Evolutionary conservation across 2,113 vertebrate species (phyloP).

Genomic region (Hiodon alosoides): DNA sequence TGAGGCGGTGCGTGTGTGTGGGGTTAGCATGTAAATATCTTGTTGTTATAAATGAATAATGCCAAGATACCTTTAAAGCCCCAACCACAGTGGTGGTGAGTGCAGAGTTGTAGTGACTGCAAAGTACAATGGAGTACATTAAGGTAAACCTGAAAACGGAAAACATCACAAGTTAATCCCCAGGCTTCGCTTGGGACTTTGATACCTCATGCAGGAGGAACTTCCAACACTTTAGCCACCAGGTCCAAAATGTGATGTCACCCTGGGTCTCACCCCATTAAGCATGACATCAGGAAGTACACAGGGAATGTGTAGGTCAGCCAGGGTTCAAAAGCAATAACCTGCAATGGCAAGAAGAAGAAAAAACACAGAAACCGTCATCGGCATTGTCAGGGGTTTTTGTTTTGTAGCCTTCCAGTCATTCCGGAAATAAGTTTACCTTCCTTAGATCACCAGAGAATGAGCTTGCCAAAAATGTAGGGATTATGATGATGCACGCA

Average conservation of each 20-base stretch:
- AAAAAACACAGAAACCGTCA: neutral
- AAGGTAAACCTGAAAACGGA: conserved; percentile 72
- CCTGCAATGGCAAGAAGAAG: conserved; percentile 55
- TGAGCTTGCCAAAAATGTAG: conserved; percentile 68
- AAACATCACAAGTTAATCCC: conserved; percentile 10
- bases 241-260: neutral
- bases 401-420: neutral
- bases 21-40: neutral
- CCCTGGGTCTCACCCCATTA: conserved; percentile 76
- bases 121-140: conserved; percentile 83
- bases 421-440: conserved; percentile 51
- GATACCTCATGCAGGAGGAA: neutral
- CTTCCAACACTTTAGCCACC: neutral
- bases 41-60: neutral
- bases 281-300: conserved; percentile 82
- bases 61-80: conserved; percentile 72
- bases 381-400: neutral
- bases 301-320: conserved; percentile 65
- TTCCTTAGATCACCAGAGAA: conserved; percentile 76
- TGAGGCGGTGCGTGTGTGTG: neutral
- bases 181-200: neutral
- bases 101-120: conserved; percentile 85
- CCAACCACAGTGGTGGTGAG: conserved; percentile 84
- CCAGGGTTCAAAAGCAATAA: conserved; percentile 74
- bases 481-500: conserved; percentile 79